Conservation (phyloP, 2,113 vertebrate genomes). For the Odobenus rosmarus region DNA sequence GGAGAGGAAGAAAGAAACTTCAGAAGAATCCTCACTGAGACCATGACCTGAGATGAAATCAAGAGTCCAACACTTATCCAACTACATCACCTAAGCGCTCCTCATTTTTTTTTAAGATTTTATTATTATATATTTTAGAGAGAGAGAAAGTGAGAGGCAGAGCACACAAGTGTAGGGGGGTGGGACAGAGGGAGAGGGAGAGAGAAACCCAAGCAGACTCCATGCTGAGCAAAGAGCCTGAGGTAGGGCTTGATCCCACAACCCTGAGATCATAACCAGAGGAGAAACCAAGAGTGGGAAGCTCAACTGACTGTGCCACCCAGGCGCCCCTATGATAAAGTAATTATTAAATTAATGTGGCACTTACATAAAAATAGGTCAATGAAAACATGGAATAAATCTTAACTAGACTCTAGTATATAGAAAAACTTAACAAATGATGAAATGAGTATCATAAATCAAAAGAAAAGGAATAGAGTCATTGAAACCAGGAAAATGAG, state of each 20-base stretch:
- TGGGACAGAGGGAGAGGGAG: too few species aligned
- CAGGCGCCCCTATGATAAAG: background rate
- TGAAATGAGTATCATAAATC: background rate
- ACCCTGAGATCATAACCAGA: too few species aligned
- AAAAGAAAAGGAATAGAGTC: background rate
- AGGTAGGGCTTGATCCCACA: too few species aligned
- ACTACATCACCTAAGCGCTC: background rate
- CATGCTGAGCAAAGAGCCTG: too few species aligned
- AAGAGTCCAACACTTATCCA: background rate
- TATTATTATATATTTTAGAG: too few species aligned
- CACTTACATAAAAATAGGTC: background rate
- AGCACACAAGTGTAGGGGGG: too few species aligned
- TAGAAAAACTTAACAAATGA: background rate
- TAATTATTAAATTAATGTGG: constrained; percentile 4
- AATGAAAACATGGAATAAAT: background rate
- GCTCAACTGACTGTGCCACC: background rate
- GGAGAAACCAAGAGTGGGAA: too few species aligned
- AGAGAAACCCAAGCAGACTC: too few species aligned
- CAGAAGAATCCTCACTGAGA: background rate
- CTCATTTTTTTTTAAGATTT: too few species aligned
- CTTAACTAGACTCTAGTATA: background rate
- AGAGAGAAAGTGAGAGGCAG: too few species aligned
- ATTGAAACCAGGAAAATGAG: background rate
- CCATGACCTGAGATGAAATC: background rate
- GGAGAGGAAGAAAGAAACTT: background rate